Evolutionary conservation across 1,140 invertebrate species (phyloP), one percentile per base, ranked within the genome.

Genomic region (Anthonomus grandis): DNA sequence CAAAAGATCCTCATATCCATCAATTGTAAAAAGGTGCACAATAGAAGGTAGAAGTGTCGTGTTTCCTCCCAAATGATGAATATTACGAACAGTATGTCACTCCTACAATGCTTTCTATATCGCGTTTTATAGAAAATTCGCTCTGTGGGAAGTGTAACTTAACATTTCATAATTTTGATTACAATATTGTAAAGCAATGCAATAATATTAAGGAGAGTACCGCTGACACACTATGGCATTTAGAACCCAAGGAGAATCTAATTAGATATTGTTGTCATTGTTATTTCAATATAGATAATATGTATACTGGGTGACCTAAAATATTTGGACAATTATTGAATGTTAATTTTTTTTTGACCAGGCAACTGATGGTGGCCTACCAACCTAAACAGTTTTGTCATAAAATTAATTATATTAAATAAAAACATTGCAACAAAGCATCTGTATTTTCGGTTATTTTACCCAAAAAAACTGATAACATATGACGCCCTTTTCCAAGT

Each of bases 131-230:
- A 51, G 31, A 50, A 58, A 58, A 58, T 36, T 34, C 17, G 39
- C 25, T 27, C 48, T 58, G 56, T 58, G 56, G 56, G 56, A 58
- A 58, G 56, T 58, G 56, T 58, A 58, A 58, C 56, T 45, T 58
- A 34, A 39, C 24, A 52, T 58, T 58, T 58, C 56, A 58, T 58
- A 58, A 58, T 58, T 51, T 47, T 41, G 38, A 45, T 58, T 36
- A 51, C 22, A 58, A 54, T 57, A 57, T 48, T 54, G 21, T 41
- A 41, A 58, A 46, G 45, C 47, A 50, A 49, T 49, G 44, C 55
- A 49, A 50, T 44, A 57, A 57, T 46, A 55, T 55, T 39, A 46
- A 54, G 51, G 51, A 36, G 24, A 54, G 51, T 54, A 45, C 51
- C 38, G 39, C 41, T 44, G 51, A 46, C 42, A 54, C 42, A 54